A percentile compares a stretch with the other conserved stretches of the same genome.
Evolutionary conservation across 1,140 invertebrate species (phyloP).

Genomic region (Spodoptera litura): DNA sequence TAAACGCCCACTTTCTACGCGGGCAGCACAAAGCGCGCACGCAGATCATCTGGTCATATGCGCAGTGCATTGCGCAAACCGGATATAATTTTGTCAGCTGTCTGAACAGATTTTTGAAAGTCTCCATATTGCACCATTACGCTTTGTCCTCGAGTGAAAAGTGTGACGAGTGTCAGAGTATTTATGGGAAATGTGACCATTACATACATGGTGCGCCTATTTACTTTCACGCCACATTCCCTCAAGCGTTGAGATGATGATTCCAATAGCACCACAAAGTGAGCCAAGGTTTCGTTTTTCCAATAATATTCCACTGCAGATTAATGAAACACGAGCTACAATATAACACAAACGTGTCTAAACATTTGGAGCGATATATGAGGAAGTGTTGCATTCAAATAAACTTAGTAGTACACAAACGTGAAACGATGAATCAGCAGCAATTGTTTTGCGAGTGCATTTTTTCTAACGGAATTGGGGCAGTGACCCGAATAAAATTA

Average conservation of each 20-base stretch:
- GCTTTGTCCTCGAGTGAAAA: constrained; percentile 46
- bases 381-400: constrained; percentile 13
- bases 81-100: constrained; percentile 58
- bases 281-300: constrained; percentile 10
- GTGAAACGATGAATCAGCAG: constrained; percentile 37
- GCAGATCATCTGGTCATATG: constrained; percentile 43
- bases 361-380: constrained; percentile 14
- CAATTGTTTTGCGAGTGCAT: constrained; percentile 25
- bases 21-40: constrained; percentile 42
- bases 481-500: constrained; percentile 43
- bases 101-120: constrained; percentile 41
- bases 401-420: constrained; percentile 7
- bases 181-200: constrained; percentile 43
- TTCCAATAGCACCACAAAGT: constrained; percentile 10
- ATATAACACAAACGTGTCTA: neutral
- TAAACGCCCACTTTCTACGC: constrained; percentile 56
- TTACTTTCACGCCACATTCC: constrained; percentile 37
- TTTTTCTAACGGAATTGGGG: constrained; percentile 43
- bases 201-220: constrained; percentile 34
- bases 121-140: constrained; percentile 38
- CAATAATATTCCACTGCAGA: neutral
- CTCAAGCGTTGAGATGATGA: constrained; percentile 38
- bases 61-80: constrained; percentile 64
- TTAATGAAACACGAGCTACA: constrained; percentile 2
- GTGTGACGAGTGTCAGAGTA: constrained; percentile 33